These are phyloP conservation scores for Rhinella marina DNA, from an alignment of 2,797 vertebrate genomes.

Conservation along the genomic window DNA sequence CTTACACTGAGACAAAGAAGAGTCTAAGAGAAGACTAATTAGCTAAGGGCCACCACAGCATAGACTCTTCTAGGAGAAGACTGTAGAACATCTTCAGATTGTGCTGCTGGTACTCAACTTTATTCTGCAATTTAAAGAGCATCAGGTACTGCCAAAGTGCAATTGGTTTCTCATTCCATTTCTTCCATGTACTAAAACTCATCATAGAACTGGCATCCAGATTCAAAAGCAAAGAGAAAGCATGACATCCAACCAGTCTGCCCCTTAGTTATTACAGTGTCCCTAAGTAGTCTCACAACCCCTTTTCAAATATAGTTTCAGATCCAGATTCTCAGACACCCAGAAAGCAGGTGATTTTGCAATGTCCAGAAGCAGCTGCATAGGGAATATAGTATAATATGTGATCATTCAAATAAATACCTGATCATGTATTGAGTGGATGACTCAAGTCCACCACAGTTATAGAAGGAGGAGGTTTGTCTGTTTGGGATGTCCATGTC, in stretches of 20 bases:
- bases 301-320: neutral
- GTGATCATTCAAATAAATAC: neutral
- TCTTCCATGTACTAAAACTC: neutral
- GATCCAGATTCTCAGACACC: neutral
- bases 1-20: slow-evolving; percentile 19
- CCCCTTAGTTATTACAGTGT: neutral
- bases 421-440: too few species aligned
- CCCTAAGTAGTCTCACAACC: neutral
- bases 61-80: neutral
- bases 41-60: slow-evolving; percentile 8
- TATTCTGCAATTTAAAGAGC: too few species aligned
- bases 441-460: too few species aligned
- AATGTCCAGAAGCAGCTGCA: neutral
- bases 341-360: neutral
- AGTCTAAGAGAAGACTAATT: slow-evolving; percentile 42
- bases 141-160: too few species aligned
- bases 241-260: neutral
- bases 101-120: neutral
- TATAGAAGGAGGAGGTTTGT: too few species aligned
- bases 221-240: neutral
- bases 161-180: neutral
- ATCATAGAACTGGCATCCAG: neutral
- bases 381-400: neutral
- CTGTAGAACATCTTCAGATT: neutral
- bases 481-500: too few species aligned